These are phyloP conservation scores for Loris lydekkerianus DNA, from an alignment of 2,797 vertebrate species.

Conservation along the genomic window DNA sequence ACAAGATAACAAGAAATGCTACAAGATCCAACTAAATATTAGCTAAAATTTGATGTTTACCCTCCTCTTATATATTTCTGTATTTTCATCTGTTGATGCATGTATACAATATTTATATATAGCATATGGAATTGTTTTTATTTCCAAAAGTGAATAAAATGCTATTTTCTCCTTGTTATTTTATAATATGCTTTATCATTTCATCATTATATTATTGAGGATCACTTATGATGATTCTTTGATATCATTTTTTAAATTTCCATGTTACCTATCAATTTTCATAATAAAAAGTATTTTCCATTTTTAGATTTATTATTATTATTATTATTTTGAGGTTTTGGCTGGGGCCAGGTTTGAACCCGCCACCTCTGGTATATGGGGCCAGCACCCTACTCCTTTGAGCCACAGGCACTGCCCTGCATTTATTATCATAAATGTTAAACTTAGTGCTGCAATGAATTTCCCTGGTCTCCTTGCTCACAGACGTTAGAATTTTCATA, in stretches of 20 bases:
- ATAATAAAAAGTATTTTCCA: neutral
- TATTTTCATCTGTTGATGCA: neutral
- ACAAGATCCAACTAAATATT: neutral
- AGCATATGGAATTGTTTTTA: neutral
- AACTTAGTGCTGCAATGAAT: neutral
- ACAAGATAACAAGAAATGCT: neutral
- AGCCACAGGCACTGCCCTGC: too few species aligned
- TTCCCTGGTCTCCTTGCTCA: neutral
- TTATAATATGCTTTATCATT: neutral
- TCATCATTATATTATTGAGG: neutral
- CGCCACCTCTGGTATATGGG: too few species aligned
- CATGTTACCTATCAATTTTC: neutral
- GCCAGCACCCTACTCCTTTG: too few species aligned
- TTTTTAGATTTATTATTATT: neutral
- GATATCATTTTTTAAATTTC: neutral
- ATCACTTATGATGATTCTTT: neutral
- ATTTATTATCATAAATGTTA: neutral
- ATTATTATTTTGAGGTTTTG: too few species aligned
- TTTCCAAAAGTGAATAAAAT: neutral
- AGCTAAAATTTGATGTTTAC: neutral
- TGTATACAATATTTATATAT: neutral
- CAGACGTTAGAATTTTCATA: neutral
- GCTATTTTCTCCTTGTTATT: neutral
- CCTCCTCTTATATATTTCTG: neutral
- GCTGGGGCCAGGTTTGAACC: too few species aligned